Conservation (phyloP, 2,888 invertebrate species). For the Lasius fuliginosus region DNA sequence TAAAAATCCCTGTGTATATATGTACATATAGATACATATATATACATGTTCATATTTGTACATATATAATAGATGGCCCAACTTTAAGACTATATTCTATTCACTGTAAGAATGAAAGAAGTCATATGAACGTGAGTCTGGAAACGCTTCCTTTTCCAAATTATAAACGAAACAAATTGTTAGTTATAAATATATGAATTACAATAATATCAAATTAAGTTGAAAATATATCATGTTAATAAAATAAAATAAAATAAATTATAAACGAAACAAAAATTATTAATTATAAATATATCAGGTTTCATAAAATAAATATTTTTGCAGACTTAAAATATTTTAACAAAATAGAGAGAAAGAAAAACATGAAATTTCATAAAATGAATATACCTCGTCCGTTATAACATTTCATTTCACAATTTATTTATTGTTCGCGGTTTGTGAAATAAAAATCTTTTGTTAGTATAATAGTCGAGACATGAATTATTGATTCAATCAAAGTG, state of each 20-base stretch:
- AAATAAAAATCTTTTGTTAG: neutral
- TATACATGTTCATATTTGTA: too few relatives aligned
- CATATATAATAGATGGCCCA: too few relatives aligned
- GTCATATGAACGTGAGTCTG: too few relatives aligned
- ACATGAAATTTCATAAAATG: neutral
- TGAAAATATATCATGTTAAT: neutral
- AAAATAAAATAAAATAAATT: neutral
- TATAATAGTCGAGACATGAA: neutral
- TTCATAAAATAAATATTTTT: too few relatives aligned
- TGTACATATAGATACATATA: too few relatives aligned
- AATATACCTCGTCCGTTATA: neutral
- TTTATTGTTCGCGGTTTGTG: neutral
- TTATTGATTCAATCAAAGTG: constrained; percentile 3
- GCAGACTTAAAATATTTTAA: neutral
- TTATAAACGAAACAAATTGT: neutral
- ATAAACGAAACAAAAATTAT: too few relatives aligned
- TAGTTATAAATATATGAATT: neutral
- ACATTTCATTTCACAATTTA: neutral
- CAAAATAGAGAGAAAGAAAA: neutral
- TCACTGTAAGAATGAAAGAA: too few relatives aligned
- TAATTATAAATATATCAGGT: too few relatives aligned
- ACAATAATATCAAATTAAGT: neutral
- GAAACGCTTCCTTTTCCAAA: too few relatives aligned
- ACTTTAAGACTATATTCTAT: too few relatives aligned
- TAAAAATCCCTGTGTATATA: too few relatives aligned